Conservation (phyloP, 2,113 vertebrate genomes). For the Rhegmatorhina hoffmannsi region DNA sequence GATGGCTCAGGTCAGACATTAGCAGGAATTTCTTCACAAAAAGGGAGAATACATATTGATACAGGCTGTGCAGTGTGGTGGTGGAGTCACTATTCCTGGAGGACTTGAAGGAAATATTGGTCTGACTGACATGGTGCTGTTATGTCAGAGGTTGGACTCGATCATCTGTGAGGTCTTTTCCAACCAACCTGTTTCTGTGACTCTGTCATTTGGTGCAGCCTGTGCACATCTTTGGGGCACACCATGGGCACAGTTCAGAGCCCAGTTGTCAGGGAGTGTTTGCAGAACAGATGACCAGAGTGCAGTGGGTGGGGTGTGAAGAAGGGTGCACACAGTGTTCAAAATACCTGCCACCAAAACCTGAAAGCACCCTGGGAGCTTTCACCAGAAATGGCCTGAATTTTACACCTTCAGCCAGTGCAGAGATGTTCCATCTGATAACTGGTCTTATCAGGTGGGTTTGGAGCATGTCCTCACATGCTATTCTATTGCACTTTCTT, state of each 20-base stretch:
- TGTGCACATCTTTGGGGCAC: neutral
- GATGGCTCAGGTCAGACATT: too few species aligned
- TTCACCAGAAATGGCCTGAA: neutral
- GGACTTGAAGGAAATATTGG: too few species aligned
- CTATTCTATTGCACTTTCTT: neutral
- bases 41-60: too few species aligned
- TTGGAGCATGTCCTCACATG: neutral
- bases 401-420: too few species aligned
- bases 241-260: neutral
- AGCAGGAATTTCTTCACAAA: too few species aligned
- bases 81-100: too few species aligned
- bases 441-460: neutral
- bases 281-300: neutral
- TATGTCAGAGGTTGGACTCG: too few species aligned
- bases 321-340: neutral
- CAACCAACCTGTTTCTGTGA: too few species aligned
- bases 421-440: too few species aligned
- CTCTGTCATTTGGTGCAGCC: neutral
- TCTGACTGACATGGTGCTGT: too few species aligned
- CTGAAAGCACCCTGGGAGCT: neutral
- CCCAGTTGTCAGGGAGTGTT: neutral
- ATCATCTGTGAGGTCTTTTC: too few species aligned
- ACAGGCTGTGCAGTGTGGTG: too few species aligned
- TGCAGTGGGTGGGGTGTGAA: neutral
- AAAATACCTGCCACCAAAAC: neutral